Evolutionary conservation across 2,113 vertebrate genomes (phyloP).

Genomic region (Esox niger): DNA sequence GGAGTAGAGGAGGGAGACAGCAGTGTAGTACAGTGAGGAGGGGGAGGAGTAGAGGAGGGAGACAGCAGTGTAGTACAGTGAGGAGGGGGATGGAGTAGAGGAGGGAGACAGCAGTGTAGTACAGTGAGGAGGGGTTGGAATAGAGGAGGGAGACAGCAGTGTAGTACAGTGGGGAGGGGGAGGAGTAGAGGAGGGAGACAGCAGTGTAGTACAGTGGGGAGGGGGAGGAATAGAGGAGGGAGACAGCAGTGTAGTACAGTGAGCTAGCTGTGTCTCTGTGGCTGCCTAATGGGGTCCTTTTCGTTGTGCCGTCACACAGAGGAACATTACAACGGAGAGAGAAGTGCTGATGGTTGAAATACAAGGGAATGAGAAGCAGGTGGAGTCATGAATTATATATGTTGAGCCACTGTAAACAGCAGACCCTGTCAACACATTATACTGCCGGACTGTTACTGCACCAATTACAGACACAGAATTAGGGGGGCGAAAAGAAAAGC

Average conservation of each 20-base stretch:
- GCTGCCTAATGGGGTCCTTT: slow-evolving; percentile 33
- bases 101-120: no score
- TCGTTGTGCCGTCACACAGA: slow-evolving; percentile 46
- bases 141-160: no score
- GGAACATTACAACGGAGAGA: slow-evolving; percentile 51
- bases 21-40: slow-evolving; percentile 1
- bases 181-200: neutral
- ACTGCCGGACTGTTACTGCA: slow-evolving; percentile 50
- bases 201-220: neutral
- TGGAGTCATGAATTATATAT: slow-evolving; percentile 75
- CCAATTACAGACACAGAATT: slow-evolving; percentile 43
- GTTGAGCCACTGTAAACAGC: slow-evolving; percentile 66
- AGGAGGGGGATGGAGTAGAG: no score
- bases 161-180: no score
- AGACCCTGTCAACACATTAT: slow-evolving; percentile 65
- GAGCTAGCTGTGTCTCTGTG: slow-evolving; percentile 11
- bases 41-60: no score
- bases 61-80: no score
- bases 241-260: slow-evolving; percentile 2
- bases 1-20: neutral
- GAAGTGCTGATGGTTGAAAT: slow-evolving; percentile 74
- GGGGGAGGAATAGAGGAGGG: neutral
- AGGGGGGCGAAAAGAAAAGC: neutral
- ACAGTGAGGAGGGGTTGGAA: neutral
- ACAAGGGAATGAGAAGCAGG: slow-evolving; percentile 50